phyloP scores from a whole-genome alignment of 2,113 vertebrate species.

The Neodon shergylaensis region DNA sequence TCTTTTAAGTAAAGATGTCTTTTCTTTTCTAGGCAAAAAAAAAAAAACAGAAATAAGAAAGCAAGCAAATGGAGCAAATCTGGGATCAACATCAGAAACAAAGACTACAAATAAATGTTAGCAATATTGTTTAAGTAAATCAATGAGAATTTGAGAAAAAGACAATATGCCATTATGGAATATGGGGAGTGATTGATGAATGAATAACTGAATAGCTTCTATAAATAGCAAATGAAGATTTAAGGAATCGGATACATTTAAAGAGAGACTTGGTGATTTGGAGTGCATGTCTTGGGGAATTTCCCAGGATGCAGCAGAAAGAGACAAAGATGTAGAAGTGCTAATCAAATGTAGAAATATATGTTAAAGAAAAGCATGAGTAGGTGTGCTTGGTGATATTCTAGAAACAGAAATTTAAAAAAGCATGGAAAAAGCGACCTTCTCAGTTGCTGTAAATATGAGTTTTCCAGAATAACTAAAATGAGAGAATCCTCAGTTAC shows the following conservation, averaged over 20 bases:
- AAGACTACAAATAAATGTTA: neutral
- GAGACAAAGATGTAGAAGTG: slow-evolving; percentile 5
- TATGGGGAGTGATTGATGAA: neutral
- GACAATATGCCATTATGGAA: neutral
- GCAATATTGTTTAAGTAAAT: neutral
- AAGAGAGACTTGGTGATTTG: slow-evolving; percentile 29
- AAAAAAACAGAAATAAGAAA: neutral
- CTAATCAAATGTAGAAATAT: neutral
- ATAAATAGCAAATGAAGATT: slow-evolving; percentile 23
- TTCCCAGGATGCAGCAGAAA: neutral
- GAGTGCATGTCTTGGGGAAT: neutral
- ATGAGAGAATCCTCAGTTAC: neutral
- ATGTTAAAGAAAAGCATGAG: slow-evolving; percentile 30
- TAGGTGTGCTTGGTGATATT: neutral
- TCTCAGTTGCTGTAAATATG: neutral
- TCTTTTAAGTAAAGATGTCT: neutral
- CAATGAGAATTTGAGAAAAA: neutral
- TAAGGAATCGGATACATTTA: neutral
- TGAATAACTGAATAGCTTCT: slow-evolving; percentile 8
- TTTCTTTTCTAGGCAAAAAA: neutral
- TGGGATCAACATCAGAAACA: neutral
- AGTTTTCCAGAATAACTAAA: neutral
- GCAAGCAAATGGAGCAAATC: slow-evolving; percentile 21
- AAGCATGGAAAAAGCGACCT: neutral
- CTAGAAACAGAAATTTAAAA: slow-evolving; percentile 10